Evolutionary conservation across 2,797 vertebrate species (phyloP).

Genomic region (Petrocephalus sullivani): DNA sequence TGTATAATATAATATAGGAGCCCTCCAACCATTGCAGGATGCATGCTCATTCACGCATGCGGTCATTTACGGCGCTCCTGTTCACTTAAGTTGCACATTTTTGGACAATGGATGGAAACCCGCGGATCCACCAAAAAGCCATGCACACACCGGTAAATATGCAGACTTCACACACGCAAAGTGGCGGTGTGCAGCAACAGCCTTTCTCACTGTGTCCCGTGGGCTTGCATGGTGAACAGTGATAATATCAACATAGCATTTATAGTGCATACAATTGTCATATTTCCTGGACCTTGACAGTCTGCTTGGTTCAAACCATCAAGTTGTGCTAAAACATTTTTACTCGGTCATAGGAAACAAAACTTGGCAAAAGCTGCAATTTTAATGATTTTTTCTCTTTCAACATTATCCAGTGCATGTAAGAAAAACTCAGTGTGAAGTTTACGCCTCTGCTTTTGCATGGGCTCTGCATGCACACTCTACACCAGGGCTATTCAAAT

Average conservation of each 20-base stretch:
- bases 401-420: not conserved
- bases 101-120: not conserved
- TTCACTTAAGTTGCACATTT: not conserved
- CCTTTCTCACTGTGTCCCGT: not conserved
- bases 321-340: not conserved
- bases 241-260: not conserved
- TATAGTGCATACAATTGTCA: not conserved
- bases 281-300: not conserved
- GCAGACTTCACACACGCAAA: not conserved
- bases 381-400: not conserved
- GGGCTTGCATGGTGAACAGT: not conserved
- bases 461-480: not conserved
- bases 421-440: not conserved
- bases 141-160: not conserved
- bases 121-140: not conserved
- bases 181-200: not conserved
- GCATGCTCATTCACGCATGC: not conserved
- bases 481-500: too few relatives aligned
- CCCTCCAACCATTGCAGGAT: not conserved
- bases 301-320: not conserved
- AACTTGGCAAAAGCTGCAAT: not conserved
- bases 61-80: not conserved
- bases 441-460: not conserved
- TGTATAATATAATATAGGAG: not conserved
- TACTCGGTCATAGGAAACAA: not conserved